These are phyloP conservation scores for Spongilla lacustris DNA, from an alignment of 37 sponge, comb jelly and placozoan species.

Conservation along the genomic window DNA sequence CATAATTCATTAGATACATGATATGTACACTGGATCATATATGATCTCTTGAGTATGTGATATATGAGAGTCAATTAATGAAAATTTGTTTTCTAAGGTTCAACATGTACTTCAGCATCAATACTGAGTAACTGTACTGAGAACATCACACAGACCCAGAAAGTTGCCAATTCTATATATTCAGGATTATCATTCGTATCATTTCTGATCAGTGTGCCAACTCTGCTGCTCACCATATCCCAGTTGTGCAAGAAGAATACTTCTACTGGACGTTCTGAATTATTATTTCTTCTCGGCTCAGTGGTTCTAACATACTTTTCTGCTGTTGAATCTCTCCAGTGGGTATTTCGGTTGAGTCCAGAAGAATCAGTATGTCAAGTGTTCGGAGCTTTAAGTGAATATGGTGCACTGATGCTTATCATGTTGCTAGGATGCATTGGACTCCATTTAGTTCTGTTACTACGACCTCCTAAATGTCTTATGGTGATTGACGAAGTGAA, in stretches of 20 bases:
- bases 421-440: neutral
- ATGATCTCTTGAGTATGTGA: too few relatives aligned
- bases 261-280: neutral
- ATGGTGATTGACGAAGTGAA: neutral
- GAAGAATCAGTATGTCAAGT: neutral
- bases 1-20: too few relatives aligned
- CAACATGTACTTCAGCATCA: too few relatives aligned
- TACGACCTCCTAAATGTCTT: neutral
- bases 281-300: neutral
- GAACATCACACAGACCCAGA: neutral
- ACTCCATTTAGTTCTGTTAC: neutral
- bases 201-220: neutral
- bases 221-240: neutral
- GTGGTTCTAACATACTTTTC: neutral
- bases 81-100: too few relatives aligned
- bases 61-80: too few relatives aligned
- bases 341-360: neutral
- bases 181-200: neutral
- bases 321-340: neutral
- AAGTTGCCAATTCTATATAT: neutral
- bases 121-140: neutral
- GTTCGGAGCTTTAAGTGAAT: neutral
- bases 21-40: too few relatives aligned
- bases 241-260: neutral
- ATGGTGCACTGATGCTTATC: neutral